Base-by-base conservation (phyloP, 2,888 invertebrate species). In the Scaptomyza cyrtandrae region DNA sequence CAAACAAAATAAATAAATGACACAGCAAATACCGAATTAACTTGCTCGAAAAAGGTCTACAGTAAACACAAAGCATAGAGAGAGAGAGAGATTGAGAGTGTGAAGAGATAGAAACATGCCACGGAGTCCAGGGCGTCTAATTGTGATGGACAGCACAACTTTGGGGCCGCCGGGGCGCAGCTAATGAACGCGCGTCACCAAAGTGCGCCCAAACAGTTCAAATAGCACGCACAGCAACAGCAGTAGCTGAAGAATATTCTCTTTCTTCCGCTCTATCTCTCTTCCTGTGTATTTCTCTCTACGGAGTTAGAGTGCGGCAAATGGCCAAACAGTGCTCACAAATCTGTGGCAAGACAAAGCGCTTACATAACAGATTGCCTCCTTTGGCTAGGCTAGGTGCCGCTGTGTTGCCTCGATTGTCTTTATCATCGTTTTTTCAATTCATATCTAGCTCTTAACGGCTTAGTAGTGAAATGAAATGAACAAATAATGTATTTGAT, bases 141-240 rank as follows among this genome's bases (percentile, higher is more conserved):
- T 77, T 86, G 74, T 79, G 84, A 83, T 77, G 80, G 86, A 84
- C 84, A 80, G 71, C 75, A 60, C 63, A 80, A 85, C 83, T 73
- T 83, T 75, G 67, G 62, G 66, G 58, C 64, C 60, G 48, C 37
- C 48, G 75, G 53, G 64, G 62, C 76, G 57, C 54, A 60, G 66
- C 75, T 78, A 75, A 78, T 85, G 85, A 85, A 84, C 58, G 79
- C 72, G 75, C 78, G n/a, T n/a, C 79, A 57, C 69, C 63, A 72
- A 79, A 76, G 83, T 80, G 75, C 70, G 60, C 66, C 72, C 39
- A 33, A 16, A 49, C 72, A 63, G 57, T 67, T 65, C 72, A 78
- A 71, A 67, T 52, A 75, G 48, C 71, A 75, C 65, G 71, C 71
- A 68, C 62, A 33, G 48, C 37, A 31, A 14, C 16, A 19, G 19